These are phyloP conservation scores for Trachops cirrhosus DNA, from an alignment of 2,797 vertebrate species.

Conservation along the genomic window DNA sequence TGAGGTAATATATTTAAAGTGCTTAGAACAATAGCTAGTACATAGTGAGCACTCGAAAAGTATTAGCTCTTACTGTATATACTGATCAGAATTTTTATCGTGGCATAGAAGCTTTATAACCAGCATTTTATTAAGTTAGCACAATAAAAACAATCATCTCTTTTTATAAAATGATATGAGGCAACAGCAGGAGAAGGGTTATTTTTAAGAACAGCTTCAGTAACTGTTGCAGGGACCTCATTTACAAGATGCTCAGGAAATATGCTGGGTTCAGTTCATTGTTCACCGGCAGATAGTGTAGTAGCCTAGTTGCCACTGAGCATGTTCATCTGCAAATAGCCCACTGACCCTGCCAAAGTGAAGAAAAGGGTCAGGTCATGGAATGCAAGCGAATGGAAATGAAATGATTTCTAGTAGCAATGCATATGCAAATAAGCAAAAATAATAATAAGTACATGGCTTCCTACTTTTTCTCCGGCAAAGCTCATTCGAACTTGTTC, in stretches of 20 bases:
- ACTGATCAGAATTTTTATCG: background rate
- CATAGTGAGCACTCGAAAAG: background rate
- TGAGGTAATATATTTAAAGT: background rate
- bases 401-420: background rate
- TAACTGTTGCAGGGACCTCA: background rate
- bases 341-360: background rate
- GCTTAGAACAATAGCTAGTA: background rate
- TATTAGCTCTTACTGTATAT: background rate
- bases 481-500: background rate
- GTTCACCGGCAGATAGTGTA: background rate
- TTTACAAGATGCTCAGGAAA: slow-evolving; percentile 2
- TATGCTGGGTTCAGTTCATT: background rate
- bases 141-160: background rate
- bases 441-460: background rate
- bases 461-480: slow-evolving; percentile 5
- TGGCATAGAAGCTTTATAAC: background rate
- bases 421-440: background rate
- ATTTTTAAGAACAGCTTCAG: background rate
- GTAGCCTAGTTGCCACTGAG: background rate
- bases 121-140: background rate
- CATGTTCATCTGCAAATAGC: background rate
- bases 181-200: background rate
- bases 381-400: background rate
- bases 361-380: background rate
- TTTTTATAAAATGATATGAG: background rate